These are phyloP conservation scores for Hippocampus abdominalis DNA, from an alignment of 2,113 vertebrate species.

Conservation along the genomic window DNA sequence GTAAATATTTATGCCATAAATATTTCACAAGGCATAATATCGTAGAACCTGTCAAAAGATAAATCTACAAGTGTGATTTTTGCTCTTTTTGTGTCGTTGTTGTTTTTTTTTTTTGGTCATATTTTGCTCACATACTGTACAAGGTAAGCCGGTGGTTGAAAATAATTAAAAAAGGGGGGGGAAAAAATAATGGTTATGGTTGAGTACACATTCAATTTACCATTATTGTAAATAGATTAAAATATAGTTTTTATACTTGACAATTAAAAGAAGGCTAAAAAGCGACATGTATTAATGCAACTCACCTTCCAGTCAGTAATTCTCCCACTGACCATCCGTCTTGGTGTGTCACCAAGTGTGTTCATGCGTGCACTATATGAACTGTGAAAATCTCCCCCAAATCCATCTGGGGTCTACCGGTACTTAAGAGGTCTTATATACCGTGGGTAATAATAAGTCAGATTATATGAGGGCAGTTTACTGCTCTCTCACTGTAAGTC, in stretches of 20 bases:
- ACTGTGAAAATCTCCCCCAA: neutral
- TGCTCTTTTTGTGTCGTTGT: no score
- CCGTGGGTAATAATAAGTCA: slow-evolving; percentile 12
- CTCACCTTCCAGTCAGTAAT: neutral
- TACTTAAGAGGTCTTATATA: neutral
- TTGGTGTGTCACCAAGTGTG: neutral
- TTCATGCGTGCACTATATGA: neutral
- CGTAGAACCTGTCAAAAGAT: no score
- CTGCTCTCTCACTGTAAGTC: slow-evolving; percentile 6
- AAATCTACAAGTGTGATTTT: no score
- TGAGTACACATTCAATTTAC: neutral
- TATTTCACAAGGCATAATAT: no score
- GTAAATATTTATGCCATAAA: no score
- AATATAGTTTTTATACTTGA: neutral
- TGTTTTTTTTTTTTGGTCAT: no score
- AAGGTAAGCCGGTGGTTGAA: neutral
- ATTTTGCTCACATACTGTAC: no score
- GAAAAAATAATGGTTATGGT: neutral
- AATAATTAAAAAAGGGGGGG: neutral
- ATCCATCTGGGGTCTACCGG: neutral
- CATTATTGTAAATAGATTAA: neutral
- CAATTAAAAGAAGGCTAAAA: neutral
- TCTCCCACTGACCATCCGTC: neutral
- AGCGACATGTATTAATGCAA: neutral
- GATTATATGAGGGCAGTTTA: slow-evolving; percentile 11